These are phyloP conservation scores for Ceyx margarethae DNA, from an alignment of 2,113 vertebrate genomes.

Conservation along the genomic window DNA sequence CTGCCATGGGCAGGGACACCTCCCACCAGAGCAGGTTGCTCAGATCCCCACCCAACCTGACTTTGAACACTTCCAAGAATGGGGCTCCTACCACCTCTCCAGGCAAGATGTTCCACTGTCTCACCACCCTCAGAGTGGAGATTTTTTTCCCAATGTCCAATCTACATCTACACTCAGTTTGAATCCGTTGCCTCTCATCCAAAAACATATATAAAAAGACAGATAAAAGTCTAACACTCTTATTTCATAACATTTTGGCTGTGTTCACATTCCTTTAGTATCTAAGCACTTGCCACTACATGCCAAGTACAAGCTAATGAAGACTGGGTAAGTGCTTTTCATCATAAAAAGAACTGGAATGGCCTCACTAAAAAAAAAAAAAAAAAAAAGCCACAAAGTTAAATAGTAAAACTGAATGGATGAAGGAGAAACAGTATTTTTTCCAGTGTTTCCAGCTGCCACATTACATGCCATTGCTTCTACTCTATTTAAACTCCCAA, in stretches of 20 bases:
- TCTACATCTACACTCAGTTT: background rate
- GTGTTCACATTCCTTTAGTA: background rate
- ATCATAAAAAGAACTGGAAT: background rate
- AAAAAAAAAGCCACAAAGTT: background rate
- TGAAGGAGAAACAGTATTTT: background rate
- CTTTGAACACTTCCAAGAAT: too few relatives aligned
- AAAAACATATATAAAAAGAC: background rate
- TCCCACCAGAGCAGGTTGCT: background rate
- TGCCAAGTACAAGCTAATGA: background rate
- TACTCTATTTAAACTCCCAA: background rate
- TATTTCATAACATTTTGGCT: background rate
- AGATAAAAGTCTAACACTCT: background rate
- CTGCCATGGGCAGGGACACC: background rate
- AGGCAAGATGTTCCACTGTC: background rate
- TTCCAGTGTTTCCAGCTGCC: background rate
- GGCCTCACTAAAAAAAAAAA: background rate
- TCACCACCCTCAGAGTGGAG: background rate
- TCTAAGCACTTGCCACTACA: background rate
- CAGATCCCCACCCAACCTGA: background rate
- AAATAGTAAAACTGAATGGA: background rate
- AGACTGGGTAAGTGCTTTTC: background rate
- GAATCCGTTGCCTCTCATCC: background rate
- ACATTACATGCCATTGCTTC: background rate
- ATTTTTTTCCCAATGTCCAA: background rate
- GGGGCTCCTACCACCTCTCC: background rate